Conservation (phyloP, 1,140 invertebrate genomes). For the Ptiloglossa arizonensis region DNA sequence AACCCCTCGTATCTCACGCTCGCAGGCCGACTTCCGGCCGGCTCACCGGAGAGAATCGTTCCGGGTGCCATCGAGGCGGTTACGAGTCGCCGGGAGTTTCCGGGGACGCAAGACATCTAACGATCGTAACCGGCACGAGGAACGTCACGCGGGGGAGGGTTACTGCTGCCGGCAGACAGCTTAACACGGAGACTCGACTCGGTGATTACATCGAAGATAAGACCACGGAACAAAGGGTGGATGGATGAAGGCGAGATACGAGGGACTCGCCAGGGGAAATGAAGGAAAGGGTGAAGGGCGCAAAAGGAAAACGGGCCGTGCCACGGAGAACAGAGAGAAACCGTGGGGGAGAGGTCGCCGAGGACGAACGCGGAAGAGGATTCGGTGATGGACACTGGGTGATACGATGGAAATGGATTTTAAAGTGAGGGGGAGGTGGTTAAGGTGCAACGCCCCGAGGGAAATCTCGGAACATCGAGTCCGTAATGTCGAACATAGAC, state of each 20-base stretch:
- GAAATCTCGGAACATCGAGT: conserved; percentile 36
- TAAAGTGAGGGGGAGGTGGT: conserved; percentile 30
- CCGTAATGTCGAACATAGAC: not conserved
- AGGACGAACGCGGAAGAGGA: conserved; percentile 26
- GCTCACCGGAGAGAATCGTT: conserved; percentile 16
- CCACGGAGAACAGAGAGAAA: too few relatives aligned
- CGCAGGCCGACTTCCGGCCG: not conserved
- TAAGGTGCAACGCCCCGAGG: conserved; percentile 11
- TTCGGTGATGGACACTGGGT: conserved; percentile 44
- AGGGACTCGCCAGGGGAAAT: conserved; percentile 1
- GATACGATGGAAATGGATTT: conserved; percentile 32
- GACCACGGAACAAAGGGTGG: conserved; percentile 5
- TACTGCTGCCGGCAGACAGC: not conserved
- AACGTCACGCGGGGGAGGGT: not conserved
- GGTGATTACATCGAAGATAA: conserved; percentile 34
- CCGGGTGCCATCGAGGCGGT: not conserved
- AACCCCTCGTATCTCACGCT: not conserved
- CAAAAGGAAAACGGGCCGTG: not conserved
- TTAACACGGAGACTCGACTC: not conserved
- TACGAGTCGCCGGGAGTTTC: too few relatives aligned
- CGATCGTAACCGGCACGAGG: too few relatives aligned
- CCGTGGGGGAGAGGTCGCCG: too few relatives aligned
- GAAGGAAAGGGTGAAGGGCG: not conserved
- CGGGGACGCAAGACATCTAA: too few relatives aligned
- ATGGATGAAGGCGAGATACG: conserved; percentile 19